Conservation (phyloP, 2,113 vertebrate genomes). For the Dromaius novaehollandiae region DNA sequence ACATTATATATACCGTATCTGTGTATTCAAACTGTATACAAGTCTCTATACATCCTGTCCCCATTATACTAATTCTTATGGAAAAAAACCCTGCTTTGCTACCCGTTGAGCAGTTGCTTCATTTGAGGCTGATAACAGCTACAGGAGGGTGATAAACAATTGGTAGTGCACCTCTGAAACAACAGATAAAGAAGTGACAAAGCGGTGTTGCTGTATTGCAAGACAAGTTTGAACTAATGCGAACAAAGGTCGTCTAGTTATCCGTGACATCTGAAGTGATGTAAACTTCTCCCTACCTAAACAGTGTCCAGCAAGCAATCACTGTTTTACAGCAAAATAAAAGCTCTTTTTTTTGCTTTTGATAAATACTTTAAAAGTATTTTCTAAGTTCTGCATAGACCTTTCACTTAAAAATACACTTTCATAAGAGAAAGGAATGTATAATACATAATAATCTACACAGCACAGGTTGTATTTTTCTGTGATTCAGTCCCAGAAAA, state of each 20-base stretch:
- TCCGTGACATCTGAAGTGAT: background rate
- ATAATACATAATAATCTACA: background rate
- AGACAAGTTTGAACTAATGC: background rate
- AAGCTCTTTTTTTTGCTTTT: background rate
- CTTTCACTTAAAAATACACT: background rate
- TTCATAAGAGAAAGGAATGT: background rate
- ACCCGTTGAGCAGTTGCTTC: background rate
- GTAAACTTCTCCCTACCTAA: background rate
- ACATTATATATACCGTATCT: background rate
- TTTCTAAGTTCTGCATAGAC: background rate
- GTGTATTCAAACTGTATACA: background rate
- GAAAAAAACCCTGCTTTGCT: background rate
- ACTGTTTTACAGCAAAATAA: background rate
- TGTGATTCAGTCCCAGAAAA: background rate
- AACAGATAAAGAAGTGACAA: background rate
- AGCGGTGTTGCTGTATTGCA: background rate
- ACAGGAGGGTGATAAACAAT: background rate
- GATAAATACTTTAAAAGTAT: background rate
- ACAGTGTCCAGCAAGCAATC: background rate
- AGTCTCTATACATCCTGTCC: background rate
- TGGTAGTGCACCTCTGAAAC: background rate
- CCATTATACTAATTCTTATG: background rate
- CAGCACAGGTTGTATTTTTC: background rate
- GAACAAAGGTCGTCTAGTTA: background rate
- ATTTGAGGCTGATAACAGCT: background rate